Conservation (phyloP, 2,888 invertebrate species). For the Drosophila pseudotalamancana region DNA sequence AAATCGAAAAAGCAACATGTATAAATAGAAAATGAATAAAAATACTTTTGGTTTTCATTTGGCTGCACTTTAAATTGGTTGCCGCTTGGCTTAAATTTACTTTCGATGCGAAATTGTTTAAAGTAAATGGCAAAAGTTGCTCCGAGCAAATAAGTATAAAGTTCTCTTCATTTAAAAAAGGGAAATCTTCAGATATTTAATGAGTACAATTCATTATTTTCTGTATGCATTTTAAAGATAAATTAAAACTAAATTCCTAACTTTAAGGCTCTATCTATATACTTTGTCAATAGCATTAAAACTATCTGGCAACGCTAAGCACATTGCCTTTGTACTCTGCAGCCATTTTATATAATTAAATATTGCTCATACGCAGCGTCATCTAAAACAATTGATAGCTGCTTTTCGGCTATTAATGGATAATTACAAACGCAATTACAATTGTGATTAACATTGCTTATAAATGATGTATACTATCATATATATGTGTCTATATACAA, state of each 20-base stretch:
- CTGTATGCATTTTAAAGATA: too few relatives aligned
- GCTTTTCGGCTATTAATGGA: conserved; percentile 33
- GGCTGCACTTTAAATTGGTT: conserved; percentile 53
- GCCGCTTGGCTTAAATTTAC: conserved; percentile 35
- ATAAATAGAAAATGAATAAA: conserved; percentile 57
- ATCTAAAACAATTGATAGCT: conserved; percentile 8
- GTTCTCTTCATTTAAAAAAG: background rate
- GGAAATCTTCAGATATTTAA: background rate
- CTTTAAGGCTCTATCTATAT: too few relatives aligned
- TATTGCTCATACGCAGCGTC: conserved; percentile 45
- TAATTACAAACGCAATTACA: conserved; percentile 29
- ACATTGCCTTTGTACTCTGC: background rate
- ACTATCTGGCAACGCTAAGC: too few relatives aligned
- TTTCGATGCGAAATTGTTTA: conserved; percentile 35
- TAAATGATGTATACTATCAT: background rate
- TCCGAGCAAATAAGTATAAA: background rate
- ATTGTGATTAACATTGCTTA: background rate
- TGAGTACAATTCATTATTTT: too few relatives aligned
- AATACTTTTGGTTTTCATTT: conserved; percentile 66
- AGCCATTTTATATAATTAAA: background rate
- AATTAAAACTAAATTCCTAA: too few relatives aligned
- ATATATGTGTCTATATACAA: background rate
- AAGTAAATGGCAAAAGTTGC: conserved; percentile 13
- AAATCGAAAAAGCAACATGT: conserved; percentile 19
- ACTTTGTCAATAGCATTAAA: too few relatives aligned